phyloP scores from a whole-genome alignment of 2,888 invertebrate species.

The Leptinotarsa tumamoca region DNA sequence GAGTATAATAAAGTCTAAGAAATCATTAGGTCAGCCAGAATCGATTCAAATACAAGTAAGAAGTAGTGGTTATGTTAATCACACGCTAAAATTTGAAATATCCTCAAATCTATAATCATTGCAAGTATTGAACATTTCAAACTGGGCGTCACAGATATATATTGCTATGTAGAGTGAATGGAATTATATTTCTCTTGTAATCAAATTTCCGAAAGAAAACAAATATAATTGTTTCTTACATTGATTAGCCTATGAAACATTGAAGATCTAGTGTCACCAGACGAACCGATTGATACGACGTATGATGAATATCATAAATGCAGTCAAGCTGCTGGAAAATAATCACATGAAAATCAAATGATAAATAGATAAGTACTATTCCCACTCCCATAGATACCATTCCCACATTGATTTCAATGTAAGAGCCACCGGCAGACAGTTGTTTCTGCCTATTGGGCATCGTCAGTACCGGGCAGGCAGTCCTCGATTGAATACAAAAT shows the following conservation, averaged over 20 bases:
- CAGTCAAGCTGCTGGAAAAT: neutral
- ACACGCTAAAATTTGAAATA: neutral
- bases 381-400: too few species aligned
- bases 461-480: too few species aligned
- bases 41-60: neutral
- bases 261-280: conserved; percentile 27
- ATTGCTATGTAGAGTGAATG: conserved; percentile 47
- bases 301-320: neutral
- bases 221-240: conserved; percentile 18
- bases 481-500: too few species aligned
- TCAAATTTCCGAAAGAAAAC: neutral
- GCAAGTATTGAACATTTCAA: conserved; percentile 42
- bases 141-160: conserved; percentile 27
- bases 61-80: neutral
- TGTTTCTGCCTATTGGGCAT: too few species aligned
- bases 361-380: too few species aligned
- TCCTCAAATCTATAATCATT: conserved; percentile 12
- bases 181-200: conserved; percentile 47
- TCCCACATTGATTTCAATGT: too few species aligned
- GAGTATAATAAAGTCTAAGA: neutral
- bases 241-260: conserved; percentile 17
- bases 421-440: too few species aligned
- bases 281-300: conserved; percentile 15
- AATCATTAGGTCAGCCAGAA: neutral
- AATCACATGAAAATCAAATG: neutral